Base-by-base conservation (phyloP, 2,888 invertebrate genomes). In the Harpagoxenus sublaevis region DNA sequence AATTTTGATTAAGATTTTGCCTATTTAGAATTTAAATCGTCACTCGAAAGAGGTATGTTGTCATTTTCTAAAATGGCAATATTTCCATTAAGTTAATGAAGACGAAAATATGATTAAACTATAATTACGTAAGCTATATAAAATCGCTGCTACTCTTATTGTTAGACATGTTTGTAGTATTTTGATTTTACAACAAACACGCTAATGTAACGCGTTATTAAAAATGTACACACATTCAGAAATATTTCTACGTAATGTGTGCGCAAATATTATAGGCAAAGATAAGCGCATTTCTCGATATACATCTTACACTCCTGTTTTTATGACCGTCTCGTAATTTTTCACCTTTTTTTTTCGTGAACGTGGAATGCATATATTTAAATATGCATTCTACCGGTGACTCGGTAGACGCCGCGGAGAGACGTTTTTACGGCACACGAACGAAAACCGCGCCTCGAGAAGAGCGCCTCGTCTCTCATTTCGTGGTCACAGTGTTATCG, bases 401-500 rank as follows among this genome's bases (percentile, higher is more conserved):
- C 39, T 77, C 35, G 60, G 31, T 35, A 42, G 53, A 66, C 53
- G 60, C 3, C 35, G 18, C 23, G 4, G 18, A 39, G 77, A 65
- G 77, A 65, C 12, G 35, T 60, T 62, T 81, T 81, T 79, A 68
- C n/a, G 42, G 10, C 28, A 10, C n/a, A 12, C 42, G 75, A 51
- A 51, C 65, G 84, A 88, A 84, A 88, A 85, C 74, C 53, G 42
- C 48, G 42, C 23, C 18, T 10, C n/a, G 39, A 55, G 53, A 23
- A 57, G 62, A 62, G 35, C 31, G 55, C n/a, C 57, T 71, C 60
- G 68, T 48, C 23, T 73, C 48, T 35, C 48, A 18, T 77, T 84
- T 78, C 57, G 23, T 51, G 42, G 31, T n/a, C 60, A 12, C 31
- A 23, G 48, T 55, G 71, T 51, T 85, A 85, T 87, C 87, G 86